phyloP scores from a whole-genome alignment of 2,797 vertebrate genomes.

The Sebastes diploproa region DNA sequence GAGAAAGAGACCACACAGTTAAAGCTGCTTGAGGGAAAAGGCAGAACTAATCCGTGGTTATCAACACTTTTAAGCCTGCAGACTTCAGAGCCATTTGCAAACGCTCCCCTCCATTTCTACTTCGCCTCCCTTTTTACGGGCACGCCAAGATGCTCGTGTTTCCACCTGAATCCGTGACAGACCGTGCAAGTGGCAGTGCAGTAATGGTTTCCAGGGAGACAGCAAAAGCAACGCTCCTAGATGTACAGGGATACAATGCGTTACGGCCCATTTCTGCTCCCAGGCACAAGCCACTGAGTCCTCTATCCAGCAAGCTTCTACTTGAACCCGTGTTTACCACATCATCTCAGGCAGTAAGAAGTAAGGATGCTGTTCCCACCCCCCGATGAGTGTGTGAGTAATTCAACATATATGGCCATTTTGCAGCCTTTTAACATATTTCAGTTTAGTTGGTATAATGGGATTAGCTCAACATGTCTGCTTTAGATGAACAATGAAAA shows the following conservation, averaged over 20 bases:
- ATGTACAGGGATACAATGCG: conserved; percentile 56
- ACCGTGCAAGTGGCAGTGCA: conserved; percentile 46
- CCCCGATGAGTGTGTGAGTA: background rate
- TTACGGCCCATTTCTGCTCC: conserved; percentile 63
- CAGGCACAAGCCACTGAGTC: conserved; percentile 31
- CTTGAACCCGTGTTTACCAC: conserved; percentile 51
- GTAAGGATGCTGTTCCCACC: background rate
- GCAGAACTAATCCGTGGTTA: conserved; percentile 72
- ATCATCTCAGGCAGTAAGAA: conserved; percentile 16
- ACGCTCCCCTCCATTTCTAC: conserved; percentile 41
- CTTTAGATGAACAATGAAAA: background rate
- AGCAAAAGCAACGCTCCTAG: conserved; percentile 40
- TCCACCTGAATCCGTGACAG: conserved; percentile 67
- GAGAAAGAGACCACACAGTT: conserved; percentile 67
- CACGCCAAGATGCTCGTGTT: conserved; percentile 47
- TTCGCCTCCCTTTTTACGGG: conserved; percentile 42
- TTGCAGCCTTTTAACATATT: background rate
- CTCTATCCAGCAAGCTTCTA: conserved; percentile 26
- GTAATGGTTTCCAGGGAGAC: conserved; percentile 76
- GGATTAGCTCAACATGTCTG: background rate
- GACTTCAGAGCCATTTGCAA: conserved; percentile 71
- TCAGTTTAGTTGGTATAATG: background rate
- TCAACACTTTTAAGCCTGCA: conserved; percentile 75
- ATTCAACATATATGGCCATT: background rate
- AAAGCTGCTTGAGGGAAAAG: conserved; percentile 61